phyloP scores from a whole-genome alignment of 1,140 invertebrate species.

The Eurytemora carolleeae region DNA sequence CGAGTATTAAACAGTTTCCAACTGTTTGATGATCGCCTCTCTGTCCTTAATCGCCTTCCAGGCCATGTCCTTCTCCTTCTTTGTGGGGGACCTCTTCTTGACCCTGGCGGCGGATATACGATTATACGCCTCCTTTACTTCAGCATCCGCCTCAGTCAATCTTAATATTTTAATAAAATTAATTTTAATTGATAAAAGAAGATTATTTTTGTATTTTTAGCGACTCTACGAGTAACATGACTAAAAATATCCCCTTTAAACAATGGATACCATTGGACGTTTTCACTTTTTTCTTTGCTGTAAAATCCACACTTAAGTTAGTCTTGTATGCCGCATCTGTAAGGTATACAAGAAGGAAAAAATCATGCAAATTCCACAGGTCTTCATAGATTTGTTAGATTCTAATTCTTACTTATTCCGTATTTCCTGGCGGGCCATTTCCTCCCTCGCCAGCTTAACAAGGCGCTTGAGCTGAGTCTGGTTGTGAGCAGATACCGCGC shows the following conservation, averaged over 20 bases:
- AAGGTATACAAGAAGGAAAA: slow-evolving; percentile 15
- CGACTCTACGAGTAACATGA: background rate
- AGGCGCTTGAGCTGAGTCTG: slow-evolving; percentile 21
- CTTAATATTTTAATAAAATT: background rate
- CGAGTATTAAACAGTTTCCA: too few relatives aligned
- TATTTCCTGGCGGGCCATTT: slow-evolving; percentile 26
- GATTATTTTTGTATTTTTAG: background rate
- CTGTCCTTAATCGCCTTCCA: slow-evolving; percentile 41
- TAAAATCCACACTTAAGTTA: too few relatives aligned
- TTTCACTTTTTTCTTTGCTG: too few relatives aligned
- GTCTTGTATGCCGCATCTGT: background rate
- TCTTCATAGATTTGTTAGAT: background rate
- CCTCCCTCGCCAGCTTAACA: slow-evolving; percentile 21
- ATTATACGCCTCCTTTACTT: slow-evolving; percentile 51
- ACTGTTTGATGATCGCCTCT: slow-evolving; percentile 34
- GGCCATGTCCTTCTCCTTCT: slow-evolving; percentile 61
- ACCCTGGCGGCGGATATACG: slow-evolving; percentile 49
- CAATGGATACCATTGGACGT: too few relatives aligned
- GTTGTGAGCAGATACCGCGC: slow-evolving; percentile 28
- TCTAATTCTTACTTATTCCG: slow-evolving; percentile 26
- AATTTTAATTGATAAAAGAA: background rate
- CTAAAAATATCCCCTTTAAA: too few relatives aligned
- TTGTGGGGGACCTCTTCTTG: slow-evolving; percentile 51
- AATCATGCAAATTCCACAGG: background rate
- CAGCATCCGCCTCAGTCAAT: slow-evolving; percentile 3